These are phyloP conservation scores for Brachionus asplanchnoidis DNA, from an alignment of 1,140 invertebrate genomes.

Conservation along the genomic window DNA sequence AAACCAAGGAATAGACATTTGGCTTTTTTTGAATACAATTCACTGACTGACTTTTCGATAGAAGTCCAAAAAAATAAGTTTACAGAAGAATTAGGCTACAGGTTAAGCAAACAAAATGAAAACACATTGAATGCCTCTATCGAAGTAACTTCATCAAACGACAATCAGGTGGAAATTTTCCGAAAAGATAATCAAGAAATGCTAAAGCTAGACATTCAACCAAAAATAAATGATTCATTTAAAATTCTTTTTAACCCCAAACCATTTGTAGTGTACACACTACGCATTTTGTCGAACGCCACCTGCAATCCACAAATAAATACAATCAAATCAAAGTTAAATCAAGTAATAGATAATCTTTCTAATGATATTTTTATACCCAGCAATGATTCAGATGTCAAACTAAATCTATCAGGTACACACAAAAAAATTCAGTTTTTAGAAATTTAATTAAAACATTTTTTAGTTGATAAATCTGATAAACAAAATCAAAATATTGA, in stretches of 20 bases:
- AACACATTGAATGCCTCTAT: not conserved
- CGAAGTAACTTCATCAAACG: not conserved
- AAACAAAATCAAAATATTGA: not conserved
- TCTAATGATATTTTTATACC: not conserved
- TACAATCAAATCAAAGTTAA: not conserved
- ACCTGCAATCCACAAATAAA: not conserved
- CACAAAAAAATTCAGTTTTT: not conserved
- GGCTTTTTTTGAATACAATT: not conserved
- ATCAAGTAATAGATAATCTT: not conserved
- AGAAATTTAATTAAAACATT: not conserved
- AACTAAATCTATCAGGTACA: not conserved
- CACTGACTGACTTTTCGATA: not conserved
- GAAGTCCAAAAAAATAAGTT: not conserved
- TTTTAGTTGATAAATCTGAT: not conserved
- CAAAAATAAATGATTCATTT: conserved; percentile 10
- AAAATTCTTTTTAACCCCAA: not conserved
- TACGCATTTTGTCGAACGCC: not conserved
- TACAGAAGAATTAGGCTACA: not conserved
- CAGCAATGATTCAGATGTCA: not conserved
- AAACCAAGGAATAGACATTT: not conserved
- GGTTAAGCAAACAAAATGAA: not conserved
- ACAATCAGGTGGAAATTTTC: not conserved
- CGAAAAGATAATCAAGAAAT: conserved; percentile 16
- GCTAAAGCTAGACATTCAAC: not conserved
- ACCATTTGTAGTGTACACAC: not conserved